Conservation (phyloP, 2,113 vertebrate species). For the Prunella himalayana region DNA sequence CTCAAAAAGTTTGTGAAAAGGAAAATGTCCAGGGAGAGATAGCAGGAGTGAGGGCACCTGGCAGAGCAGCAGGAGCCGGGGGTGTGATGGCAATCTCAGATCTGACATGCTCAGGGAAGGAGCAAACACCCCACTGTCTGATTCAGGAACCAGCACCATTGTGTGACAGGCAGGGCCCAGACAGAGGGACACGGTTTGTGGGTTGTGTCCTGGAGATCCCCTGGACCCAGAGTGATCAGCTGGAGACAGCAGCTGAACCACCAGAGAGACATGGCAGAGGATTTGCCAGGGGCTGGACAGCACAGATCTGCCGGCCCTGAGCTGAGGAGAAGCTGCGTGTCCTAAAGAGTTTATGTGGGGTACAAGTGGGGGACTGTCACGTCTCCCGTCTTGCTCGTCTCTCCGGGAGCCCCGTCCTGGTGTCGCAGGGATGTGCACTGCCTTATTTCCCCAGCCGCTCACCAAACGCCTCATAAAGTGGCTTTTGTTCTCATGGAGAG, state of each 20-base stretch:
- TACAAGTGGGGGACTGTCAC: no score
- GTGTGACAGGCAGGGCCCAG: background rate
- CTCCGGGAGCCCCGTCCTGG: no score
- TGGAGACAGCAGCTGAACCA: no score
- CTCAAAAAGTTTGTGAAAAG: background rate
- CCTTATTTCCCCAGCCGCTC: background rate
- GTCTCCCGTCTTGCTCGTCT: background rate
- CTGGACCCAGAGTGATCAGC: background rate
- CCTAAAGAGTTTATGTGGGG: background rate
- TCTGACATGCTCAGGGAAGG: background rate
- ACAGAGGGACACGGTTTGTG: accelerated
- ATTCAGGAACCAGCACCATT: accelerated
- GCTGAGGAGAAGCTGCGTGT: accelerated
- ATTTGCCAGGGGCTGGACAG: no score
- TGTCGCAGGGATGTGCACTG: no score
- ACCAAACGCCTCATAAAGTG: background rate
- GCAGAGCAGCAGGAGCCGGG: accelerated
- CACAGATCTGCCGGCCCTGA: background rate
- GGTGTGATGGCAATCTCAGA: background rate
- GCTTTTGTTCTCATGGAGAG: background rate
- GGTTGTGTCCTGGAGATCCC: accelerated
- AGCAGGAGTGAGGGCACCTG: background rate
- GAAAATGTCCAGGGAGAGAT: background rate
- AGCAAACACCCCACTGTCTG: accelerated
- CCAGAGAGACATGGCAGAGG: accelerated